phyloP scores from a whole-genome alignment of 2,113 vertebrate species.

The Brachypteracias leptosomus region DNA sequence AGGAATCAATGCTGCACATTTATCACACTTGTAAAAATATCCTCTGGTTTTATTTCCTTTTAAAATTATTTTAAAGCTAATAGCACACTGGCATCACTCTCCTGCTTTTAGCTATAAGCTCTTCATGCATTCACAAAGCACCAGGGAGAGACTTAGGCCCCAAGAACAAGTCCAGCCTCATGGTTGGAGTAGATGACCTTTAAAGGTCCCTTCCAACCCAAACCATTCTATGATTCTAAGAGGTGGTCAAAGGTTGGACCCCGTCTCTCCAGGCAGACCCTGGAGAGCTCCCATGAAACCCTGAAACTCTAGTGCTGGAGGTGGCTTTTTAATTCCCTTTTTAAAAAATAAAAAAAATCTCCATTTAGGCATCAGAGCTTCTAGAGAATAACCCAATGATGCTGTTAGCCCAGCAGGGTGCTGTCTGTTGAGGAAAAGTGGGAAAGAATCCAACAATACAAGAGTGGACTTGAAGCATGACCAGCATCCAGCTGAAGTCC shows the following conservation, averaged over 20 bases:
- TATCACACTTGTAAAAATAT: neutral
- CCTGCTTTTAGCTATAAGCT: neutral
- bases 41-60: neutral
- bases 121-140: neutral
- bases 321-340: neutral
- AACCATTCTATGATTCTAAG: neutral
- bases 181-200: neutral
- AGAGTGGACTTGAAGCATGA: neutral
- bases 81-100: neutral
- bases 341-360: neutral
- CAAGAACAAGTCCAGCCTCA: neutral
- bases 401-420: neutral
- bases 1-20: neutral
- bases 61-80: neutral
- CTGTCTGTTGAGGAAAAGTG: neutral
- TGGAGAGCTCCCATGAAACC: neutral
- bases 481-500: neutral
- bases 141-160: neutral
- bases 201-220: neutral
- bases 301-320: accelerated
- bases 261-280: neutral
- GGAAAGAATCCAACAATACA: neutral
- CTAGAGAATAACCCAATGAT: neutral
- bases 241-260: neutral
- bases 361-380: neutral